phyloP scores from a whole-genome alignment of 1,140 invertebrate genomes.

The Euura saliciscinereae region DNA sequence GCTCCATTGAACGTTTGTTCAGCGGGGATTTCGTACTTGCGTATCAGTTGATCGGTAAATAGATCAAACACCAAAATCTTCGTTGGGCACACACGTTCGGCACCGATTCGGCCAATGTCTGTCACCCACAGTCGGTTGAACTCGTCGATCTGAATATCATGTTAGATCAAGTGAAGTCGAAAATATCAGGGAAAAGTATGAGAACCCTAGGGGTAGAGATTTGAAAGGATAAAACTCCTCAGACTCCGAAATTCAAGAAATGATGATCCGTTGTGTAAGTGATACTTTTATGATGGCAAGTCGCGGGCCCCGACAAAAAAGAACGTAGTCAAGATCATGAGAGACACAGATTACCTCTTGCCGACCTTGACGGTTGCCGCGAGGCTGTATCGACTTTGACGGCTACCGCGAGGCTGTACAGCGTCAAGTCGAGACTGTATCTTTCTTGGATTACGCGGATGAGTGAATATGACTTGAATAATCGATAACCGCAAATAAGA shows the following conservation, averaged over 20 bases:
- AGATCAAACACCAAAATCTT: conserved; percentile 67
- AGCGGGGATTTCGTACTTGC: conserved; percentile 55
- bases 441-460: no score
- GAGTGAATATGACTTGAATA: no score
- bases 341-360: not conserved
- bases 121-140: conserved; percentile 67
- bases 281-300: no score
- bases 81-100: conserved; percentile 55
- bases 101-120: conserved; percentile 59
- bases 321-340: not conserved
- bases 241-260: no score
- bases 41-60: conserved; percentile 58
- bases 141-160: conserved; percentile 60
- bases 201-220: no score
- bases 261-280: no score
- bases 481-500: no score
- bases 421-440: no score
- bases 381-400: not conserved
- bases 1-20: conserved; percentile 45
- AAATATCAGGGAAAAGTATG: no score
- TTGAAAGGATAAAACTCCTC: no score
- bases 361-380: not conserved
- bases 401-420: no score
- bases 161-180: no score
- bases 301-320: not conserved